Evolutionary conservation across 2,113 vertebrate species (phyloP), one percentile per base, ranked within the genome.

Genomic region (Odocoileus hemionus): DNA sequence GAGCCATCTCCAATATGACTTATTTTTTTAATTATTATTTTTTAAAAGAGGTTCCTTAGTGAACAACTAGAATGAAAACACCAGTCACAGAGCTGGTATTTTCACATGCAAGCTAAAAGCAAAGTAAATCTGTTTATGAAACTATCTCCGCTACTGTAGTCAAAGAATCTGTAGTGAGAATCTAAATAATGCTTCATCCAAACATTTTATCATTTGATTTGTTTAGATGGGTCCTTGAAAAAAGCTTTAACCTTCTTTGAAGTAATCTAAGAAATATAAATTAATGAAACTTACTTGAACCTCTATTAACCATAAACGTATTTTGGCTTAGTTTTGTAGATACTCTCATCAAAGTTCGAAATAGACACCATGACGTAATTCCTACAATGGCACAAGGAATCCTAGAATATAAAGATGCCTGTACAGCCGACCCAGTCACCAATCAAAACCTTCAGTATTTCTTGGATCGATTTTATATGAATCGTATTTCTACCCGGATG

Each of bases 401-500:
- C 94, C 98, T 99, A 91, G 99, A 99, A 98, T 99, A 99, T 98
- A 99, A 99, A 98, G 99, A 99, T 14, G 97, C 98, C 26, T 99
- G 99, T 14, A 99, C 99, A 45, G 99, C 99, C 95, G 99, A 99
- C 96, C 99, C 99, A 7, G 99, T 99, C 98, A 99, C 99, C 99
- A 99, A 99, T 98, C 99, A 99, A 98, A 99, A 99, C 86, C 99
- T 99, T 80, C 99, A 99, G 97, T 99, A 99, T 96, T 99, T 99
- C 98, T 97, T 99, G 98, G 99, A 99, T 98, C 99, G 99, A 64
- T 99, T 99, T 98, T 99, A 99, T 98, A 99, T 99, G 99, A 99
- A 99, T 98, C 99, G 99, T 78, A 99, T 99, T 98, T 99, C 99
- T 21, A 99, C 99, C 1, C 99, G 99, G 91, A 99, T 99, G 99